A percentile compares a stretch with the other conserved stretches of the same genome.
phyloP scores from a whole-genome alignment of 2,113 vertebrate genomes.

The human (Homo sapiens) region GRCh38 chr4:149279001-149279500 shows the following conservation, averaged over 20 bases:
- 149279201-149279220: neutral
- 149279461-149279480: constrained; percentile 14
- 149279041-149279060: neutral
- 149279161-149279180: neutral
- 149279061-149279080: neutral
- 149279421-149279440: neutral
- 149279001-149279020: neutral
- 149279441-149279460: neutral
- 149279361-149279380: neutral
- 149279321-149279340: neutral
- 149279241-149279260: neutral
- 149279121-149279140: neutral
- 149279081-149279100: neutral
- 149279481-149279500: neutral
- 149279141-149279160: neutral
- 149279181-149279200: no score
- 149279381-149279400: neutral
- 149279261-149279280: neutral
- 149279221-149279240: neutral
- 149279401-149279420: neutral
- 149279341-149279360: neutral
- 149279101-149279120: neutral
- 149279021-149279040: neutral
- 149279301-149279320: neutral
- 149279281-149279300: constrained; percentile 40